Conservation (phyloP, 2,113 vertebrate species). For the Lepisosteus osseus region DNA sequence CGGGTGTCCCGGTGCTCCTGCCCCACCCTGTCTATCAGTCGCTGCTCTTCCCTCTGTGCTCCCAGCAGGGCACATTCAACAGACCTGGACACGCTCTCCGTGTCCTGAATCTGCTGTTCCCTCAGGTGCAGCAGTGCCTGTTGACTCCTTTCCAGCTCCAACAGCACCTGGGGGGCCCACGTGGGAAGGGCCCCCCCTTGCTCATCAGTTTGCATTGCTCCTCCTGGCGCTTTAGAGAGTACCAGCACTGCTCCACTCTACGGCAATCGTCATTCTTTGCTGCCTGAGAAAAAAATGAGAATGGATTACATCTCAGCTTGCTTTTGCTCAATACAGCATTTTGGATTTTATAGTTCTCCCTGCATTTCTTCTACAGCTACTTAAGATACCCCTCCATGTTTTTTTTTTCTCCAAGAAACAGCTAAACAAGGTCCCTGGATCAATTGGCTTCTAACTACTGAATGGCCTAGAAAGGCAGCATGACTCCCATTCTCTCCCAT, state of each 20-base stretch:
- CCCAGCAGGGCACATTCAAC: slow-evolving; percentile 61
- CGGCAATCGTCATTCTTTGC: background rate
- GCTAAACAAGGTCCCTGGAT: too few species aligned
- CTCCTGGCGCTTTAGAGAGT: background rate
- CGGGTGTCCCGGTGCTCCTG: slow-evolving; percentile 62
- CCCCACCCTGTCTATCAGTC: slow-evolving; percentile 63
- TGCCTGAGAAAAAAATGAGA: background rate
- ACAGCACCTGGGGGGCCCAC: slow-evolving; percentile 52
- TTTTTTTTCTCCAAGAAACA: too few species aligned
- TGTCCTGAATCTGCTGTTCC: slow-evolving; percentile 45
- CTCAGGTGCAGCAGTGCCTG: slow-evolving; percentile 49
- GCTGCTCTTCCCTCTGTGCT: slow-evolving; percentile 57
- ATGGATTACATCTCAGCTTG: too few species aligned
- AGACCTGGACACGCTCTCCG: slow-evolving; percentile 41
- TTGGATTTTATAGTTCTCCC: too few species aligned
- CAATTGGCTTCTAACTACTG: too few species aligned
- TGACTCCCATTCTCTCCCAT: too few species aligned
- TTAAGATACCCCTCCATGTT: too few species aligned
- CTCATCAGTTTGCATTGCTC: background rate
- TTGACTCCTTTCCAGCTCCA: slow-evolving; percentile 51
- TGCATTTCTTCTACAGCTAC: too few species aligned
- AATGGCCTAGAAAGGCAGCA: too few species aligned
- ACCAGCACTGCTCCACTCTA: background rate
- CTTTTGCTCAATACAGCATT: too few species aligned
- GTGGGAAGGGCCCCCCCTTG: slow-evolving; percentile 30